Evolutionary conservation across 2,797 vertebrate species (phyloP), one percentile per base, ranked within the genome.

Genomic region (Dallia pectoralis): DNA sequence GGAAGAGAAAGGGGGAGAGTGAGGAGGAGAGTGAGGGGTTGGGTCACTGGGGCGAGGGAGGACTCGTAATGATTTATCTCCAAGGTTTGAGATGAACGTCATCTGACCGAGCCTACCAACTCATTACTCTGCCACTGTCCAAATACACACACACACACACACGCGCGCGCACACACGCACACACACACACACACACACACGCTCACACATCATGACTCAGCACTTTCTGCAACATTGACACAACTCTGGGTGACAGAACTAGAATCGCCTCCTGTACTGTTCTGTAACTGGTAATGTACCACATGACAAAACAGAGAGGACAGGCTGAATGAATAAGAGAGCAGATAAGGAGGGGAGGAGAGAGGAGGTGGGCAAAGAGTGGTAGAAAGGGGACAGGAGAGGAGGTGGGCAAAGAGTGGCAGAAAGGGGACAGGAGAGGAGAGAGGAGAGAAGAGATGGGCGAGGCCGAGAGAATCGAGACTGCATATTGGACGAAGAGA

Each of bases 91-190:
- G 80, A 83, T 25, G 75, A 83, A 88, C 82, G 69, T 81, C 88
- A 80, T 85, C 86, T 87, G 85, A 89, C 86, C 85, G 85, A 56
- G 69, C 85, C 84, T 81, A 83, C 73, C 78, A 80, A 77, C 80
- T 85, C 82, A 70, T 82, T 72, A 49, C 81, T 72, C 76, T 44
- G 66, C 83, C 80, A 71, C 78, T 78, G 70, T 76, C 82, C 30
- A 49, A 4, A 33, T 48, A 32, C 68, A 69, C 29, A 47, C 78
- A 82, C 25, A 47, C 33, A 30, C 67, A 29, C 67, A 68, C 25
- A 47, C 33, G n/a, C 67, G 19, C 67, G 53, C 29, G 30, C 79
- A 82, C 25, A 47, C 33, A 32, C 67, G n/a, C 30, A 49, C 14
- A 33, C 68, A 32, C 68, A 69, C 29, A 47, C 78, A 82, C 25